These are phyloP conservation scores for Alosa alosa DNA, from an alignment of 2,113 vertebrate genomes.

Conservation along the genomic window DNA sequence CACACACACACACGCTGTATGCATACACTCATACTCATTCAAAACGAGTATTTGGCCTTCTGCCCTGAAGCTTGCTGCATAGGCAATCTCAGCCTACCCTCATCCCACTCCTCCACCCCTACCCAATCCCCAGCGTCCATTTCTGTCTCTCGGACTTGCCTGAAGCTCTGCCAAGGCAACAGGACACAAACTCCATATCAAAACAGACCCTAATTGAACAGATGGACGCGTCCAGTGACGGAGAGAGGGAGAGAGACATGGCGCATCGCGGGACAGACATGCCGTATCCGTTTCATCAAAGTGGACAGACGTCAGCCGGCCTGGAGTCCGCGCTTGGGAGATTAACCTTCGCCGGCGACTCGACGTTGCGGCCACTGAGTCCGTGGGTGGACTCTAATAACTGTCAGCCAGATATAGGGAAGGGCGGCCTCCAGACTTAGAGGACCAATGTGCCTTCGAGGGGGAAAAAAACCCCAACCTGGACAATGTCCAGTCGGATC, in stretches of 20 bases:
- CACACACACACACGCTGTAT: too few relatives aligned
- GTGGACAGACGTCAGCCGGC: background rate
- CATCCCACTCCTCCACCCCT: conserved; percentile 27
- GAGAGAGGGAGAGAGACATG: conserved; percentile 24
- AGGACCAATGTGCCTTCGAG: background rate
- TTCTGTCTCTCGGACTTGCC: conserved; percentile 8
- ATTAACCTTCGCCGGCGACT: background rate
- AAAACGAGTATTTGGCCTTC: background rate
- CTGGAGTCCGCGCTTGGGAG: background rate
- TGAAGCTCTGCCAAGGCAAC: conserved; percentile 7
- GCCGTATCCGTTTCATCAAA: background rate
- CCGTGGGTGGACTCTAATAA: background rate
- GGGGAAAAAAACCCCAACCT: background rate
- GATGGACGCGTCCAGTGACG: conserved; percentile 1
- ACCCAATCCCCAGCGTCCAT: conserved; percentile 20
- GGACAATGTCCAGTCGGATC: background rate
- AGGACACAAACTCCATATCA: conserved; percentile 4
- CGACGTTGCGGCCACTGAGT: background rate
- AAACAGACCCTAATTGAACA: conserved; percentile 6
- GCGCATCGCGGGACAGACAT: background rate
- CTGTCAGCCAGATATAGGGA: background rate
- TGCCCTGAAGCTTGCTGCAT: conserved; percentile 5
- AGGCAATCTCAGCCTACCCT: background rate
- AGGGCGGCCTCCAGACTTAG: background rate
- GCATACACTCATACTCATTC: background rate